Evolutionary conservation across 2,888 invertebrate species (phyloP), one percentile per base, ranked within the genome.

Genomic region (Meiosimyza platycephala): DNA sequence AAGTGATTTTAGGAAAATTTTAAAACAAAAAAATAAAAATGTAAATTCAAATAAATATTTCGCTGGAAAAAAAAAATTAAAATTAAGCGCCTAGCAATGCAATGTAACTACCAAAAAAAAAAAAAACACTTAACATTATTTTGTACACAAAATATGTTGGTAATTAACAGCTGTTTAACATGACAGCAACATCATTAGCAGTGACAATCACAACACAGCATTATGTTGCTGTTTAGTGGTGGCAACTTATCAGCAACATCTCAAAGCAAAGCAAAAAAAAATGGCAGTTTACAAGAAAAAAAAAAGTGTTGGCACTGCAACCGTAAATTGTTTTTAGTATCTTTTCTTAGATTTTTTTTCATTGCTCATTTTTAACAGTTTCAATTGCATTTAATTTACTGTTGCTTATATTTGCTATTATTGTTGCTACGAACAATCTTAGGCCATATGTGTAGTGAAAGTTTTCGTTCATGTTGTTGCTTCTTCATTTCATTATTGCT

Each of bases 321-420:
- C 22, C n/a, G 40, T 18, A 63, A 40, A 40, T 13, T 15, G 57
- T 13, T 57, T 16, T 22, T 11, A 9, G 22, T 28, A 18, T 5
- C 4, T 57, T 1, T n/a, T 9, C 12, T 55, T 28, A 15, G 57
- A 28, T 57, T 57, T 57, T 18, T 12, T 22, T 22, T 13, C 57
- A 28, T 11, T 15, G 22, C 6, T 57, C 47, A 63, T 63, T 63
- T 18, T 40, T 63, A 40, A 47, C 63, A 47, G 40, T 48, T 63
- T 40, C 48, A 48, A 63, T 63, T 63, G 63, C 48, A 66, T 66
- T 66, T 54, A 54, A 54, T 66, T 54, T 66, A 54, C 54, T 15
- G 52, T 18, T 18, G 16, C 16, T 51, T 28, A 13, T 52, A 15
- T n/a, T 54, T 66, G 18, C 40, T 63, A 16, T 40, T 63, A 47